These are phyloP conservation scores for Trogon surrucura DNA, from an alignment of 2,113 vertebrate genomes.

Conservation along the genomic window DNA sequence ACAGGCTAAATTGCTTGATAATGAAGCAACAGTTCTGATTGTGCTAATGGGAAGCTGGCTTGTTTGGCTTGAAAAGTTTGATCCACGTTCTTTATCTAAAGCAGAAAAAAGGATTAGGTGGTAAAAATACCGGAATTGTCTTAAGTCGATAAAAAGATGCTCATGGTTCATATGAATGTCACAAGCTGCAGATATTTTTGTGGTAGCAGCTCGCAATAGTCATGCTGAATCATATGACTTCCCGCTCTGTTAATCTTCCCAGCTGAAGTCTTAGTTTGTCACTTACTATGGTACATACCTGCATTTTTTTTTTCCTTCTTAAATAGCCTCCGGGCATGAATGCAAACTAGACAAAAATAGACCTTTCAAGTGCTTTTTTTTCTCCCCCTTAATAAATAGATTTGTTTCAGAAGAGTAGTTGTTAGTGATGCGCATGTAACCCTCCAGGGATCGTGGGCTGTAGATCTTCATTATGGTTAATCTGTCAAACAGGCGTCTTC, in stretches of 20 bases:
- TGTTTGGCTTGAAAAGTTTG: neutral
- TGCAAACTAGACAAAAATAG: neutral
- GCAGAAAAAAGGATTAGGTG: neutral
- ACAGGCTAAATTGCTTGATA: fast-evolving
- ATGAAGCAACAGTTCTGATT: neutral
- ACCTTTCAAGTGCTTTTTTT: neutral
- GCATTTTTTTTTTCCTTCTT: neutral
- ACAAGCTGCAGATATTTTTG: neutral
- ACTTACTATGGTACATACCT: neutral
- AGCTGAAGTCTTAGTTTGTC: neutral
- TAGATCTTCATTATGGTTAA: neutral
- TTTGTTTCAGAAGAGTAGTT: neutral
- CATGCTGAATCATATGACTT: slow-evolving; percentile 6
- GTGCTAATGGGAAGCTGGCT: neutral
- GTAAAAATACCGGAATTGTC: neutral
- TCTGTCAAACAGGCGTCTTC: neutral
- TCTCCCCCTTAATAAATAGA: neutral
- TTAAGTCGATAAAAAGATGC: neutral
- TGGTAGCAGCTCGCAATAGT: neutral
- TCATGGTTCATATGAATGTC: neutral
- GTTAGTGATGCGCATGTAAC: neutral
- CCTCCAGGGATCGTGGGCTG: neutral
- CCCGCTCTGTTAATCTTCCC: neutral
- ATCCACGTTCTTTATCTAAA: neutral
- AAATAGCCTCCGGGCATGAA: neutral